Percentiles rank a stretch among this genome's conserved stretches.
phyloP scores from a whole-genome alignment of 2,113 vertebrate genomes.

The Laticauda colubrina region DNA sequence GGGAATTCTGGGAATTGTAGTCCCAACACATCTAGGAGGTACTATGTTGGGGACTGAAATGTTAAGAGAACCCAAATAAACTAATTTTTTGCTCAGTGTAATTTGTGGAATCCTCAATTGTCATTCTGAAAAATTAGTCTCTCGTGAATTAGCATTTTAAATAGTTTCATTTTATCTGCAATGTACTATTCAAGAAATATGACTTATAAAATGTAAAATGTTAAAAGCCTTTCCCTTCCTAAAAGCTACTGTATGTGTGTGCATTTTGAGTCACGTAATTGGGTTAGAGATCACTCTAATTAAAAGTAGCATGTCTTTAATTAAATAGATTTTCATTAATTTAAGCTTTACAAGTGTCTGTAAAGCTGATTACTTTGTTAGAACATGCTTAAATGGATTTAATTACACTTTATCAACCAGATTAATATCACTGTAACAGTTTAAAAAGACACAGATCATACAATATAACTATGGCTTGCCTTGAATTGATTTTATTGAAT shows the following conservation, averaged over 20 bases:
- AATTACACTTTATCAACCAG: neutral
- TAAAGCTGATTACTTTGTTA: conserved; percentile 14
- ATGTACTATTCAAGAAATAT: neutral
- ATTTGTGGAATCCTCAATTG: neutral
- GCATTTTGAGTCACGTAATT: neutral
- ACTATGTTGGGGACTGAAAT: neutral
- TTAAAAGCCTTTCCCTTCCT: neutral
- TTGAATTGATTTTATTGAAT: neutral
- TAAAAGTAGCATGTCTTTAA: conserved; percentile 2
- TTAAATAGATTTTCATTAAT: conserved; percentile 16
- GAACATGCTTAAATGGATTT: neutral
- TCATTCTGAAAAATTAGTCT: neutral
- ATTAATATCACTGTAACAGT: neutral
- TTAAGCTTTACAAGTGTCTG: neutral
- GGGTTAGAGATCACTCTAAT: neutral
- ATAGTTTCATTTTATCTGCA: neutral
- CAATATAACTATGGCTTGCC: neutral
- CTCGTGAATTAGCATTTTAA: neutral
- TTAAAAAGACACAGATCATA: neutral
- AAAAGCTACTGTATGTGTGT: neutral
- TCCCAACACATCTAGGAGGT: neutral
- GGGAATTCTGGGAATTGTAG: neutral
- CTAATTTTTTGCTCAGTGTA: neutral
- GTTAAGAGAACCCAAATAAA: neutral
- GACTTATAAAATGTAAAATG: neutral